A percentile compares a stretch with the other conserved stretches of the same genome.
These are phyloP conservation scores for Therioaphis trifolii DNA, from an alignment of 2,888 invertebrate genomes.

Conservation along the genomic window DNA sequence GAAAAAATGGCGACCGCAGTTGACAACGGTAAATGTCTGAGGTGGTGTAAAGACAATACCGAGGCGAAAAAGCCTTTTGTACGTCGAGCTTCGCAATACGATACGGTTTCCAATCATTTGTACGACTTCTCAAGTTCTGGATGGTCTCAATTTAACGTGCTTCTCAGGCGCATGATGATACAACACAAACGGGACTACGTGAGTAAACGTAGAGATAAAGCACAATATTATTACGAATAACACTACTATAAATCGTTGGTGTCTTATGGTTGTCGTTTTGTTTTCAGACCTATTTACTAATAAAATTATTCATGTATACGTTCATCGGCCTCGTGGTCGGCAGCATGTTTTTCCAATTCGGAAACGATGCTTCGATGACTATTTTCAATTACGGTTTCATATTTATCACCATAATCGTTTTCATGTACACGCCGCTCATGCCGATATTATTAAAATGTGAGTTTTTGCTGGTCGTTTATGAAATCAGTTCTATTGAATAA, in stretches of 20 bases:
- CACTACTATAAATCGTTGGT: too few species aligned
- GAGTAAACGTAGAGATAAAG: conserved; percentile 65
- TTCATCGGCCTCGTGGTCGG: conserved; percentile 79
- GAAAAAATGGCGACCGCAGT: conserved; percentile 78
- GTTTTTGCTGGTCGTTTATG: conserved; percentile 69
- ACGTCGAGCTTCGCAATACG: conserved; percentile 56
- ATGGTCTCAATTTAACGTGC: conserved; percentile 77
- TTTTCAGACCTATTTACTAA: conserved; percentile 77
- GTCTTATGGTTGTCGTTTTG: conserved; percentile 16
- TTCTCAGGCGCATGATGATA: conserved; percentile 78
- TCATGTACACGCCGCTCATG: conserved; percentile 85
- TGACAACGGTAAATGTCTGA: conserved; percentile 75
- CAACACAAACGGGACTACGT: conserved; percentile 83
- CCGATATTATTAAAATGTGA: conserved; percentile 84
- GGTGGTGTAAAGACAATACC: conserved; percentile 69
- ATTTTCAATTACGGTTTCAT: conserved; percentile 87
- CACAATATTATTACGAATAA: not conserved
- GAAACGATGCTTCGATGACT: conserved; percentile 83
- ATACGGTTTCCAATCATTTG: conserved; percentile 63
- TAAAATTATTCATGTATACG: conserved; percentile 78
- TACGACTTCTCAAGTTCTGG: conserved; percentile 69
- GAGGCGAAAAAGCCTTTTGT: conserved; percentile 25
- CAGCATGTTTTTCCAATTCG: conserved; percentile 78
- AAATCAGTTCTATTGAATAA: too few species aligned
- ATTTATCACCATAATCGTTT: conserved; percentile 81